Percentiles rank a stretch among this genome's conserved stretches.
phyloP scores from a whole-genome alignment of 2,888 invertebrate species.

The Empis stercorea region DNA sequence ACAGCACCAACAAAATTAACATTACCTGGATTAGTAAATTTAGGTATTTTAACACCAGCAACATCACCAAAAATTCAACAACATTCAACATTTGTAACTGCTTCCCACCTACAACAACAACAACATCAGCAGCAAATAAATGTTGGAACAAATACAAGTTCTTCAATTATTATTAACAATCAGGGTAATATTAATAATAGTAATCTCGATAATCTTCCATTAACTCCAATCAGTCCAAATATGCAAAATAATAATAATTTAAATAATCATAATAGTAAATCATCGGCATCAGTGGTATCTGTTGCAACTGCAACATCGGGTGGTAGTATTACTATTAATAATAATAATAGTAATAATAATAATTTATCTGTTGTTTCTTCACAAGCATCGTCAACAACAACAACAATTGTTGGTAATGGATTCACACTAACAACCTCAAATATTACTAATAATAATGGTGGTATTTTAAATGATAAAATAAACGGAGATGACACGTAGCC shows the following conservation, averaged over 20 bases:
- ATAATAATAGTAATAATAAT: slow-evolving; percentile 8
- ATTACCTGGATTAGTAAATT: slow-evolving; percentile 35
- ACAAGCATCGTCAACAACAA: slow-evolving; percentile 14
- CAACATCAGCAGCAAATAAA: slow-evolving; percentile 8
- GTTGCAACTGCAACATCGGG: slow-evolving; percentile 14
- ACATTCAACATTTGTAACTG: slow-evolving; percentile 19
- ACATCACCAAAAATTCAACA: slow-evolving; percentile 39
- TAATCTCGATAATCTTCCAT: slow-evolving; percentile 27
- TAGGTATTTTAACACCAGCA: slow-evolving; percentile 41
- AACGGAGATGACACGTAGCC: slow-evolving; percentile 36
- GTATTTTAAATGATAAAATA: slow-evolving; percentile 13
- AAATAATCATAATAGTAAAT: slow-evolving; percentile 20
- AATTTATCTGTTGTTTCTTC: slow-evolving; percentile 9
- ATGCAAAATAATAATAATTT: slow-evolving; percentile 24
- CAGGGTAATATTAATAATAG: slow-evolving; percentile 14
- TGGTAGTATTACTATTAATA: slow-evolving; percentile 9
- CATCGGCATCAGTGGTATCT: slow-evolving; percentile 16
- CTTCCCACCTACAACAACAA: slow-evolving; percentile 20
- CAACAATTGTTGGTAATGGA: slow-evolving; percentile 12
- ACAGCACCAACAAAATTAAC: slow-evolving; percentile 29
- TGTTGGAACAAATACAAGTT: not conserved
- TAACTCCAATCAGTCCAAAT: slow-evolving; percentile 33
- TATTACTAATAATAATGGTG: slow-evolving; percentile 15
- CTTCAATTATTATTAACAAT: slow-evolving; percentile 9
- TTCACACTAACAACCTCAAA: slow-evolving; percentile 12